A percentile compares a stretch with the other conserved stretches of the same genome.
phyloP scores from a whole-genome alignment of 2,113 vertebrate species.

The Corvus moneduloides region DNA sequence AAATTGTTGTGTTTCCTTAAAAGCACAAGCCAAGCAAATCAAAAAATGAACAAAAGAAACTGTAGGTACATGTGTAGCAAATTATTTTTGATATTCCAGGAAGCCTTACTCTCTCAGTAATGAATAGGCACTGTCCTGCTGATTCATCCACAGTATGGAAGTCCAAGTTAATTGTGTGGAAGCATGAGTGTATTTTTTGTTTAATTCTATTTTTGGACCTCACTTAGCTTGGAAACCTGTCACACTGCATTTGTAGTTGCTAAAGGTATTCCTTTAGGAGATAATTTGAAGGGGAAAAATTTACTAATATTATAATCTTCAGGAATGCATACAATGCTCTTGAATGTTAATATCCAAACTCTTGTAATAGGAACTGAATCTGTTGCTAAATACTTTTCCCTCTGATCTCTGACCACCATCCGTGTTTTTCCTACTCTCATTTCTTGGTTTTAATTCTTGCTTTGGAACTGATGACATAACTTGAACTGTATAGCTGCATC shows the following conservation, averaged over 20 bases:
- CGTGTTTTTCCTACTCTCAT: not conserved
- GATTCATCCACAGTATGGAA: not conserved
- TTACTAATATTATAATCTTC: not conserved
- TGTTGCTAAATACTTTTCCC: not conserved
- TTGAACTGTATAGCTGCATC: not conserved
- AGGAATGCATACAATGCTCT: not conserved
- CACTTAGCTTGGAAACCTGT: not conserved
- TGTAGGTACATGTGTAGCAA: not conserved
- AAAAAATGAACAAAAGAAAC: not conserved
- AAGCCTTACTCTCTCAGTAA: not conserved
- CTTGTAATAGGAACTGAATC: not conserved
- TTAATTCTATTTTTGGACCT: not conserved
- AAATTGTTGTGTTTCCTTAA: not conserved
- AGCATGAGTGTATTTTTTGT: not conserved
- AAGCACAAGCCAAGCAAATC: not conserved
- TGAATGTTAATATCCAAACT: not conserved
- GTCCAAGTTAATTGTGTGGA: not conserved
- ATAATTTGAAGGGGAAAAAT: not conserved
- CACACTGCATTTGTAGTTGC: not conserved
- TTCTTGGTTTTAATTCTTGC: not conserved
- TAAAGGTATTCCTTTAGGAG: not conserved
- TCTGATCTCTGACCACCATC: not conserved
- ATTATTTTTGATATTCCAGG: not conserved
- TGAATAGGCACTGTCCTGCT: not conserved
- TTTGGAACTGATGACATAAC: not conserved